phyloP scores from a whole-genome alignment of 2,797 vertebrate genomes.

The Pseudochirops cupreus region DNA sequence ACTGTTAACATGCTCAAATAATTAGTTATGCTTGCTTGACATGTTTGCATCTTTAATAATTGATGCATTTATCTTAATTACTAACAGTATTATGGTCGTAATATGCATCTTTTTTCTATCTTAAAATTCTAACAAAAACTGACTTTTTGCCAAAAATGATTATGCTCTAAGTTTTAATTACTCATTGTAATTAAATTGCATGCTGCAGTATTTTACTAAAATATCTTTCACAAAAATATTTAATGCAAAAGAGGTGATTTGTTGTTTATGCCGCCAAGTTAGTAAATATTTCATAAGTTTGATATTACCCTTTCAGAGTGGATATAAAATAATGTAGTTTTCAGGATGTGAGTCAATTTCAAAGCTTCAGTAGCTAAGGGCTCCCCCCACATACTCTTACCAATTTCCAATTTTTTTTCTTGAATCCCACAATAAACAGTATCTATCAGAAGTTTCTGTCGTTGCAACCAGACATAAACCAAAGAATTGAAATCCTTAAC shows the following conservation, averaged over 20 bases:
- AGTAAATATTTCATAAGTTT: constrained; percentile 90
- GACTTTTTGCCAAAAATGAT: constrained; percentile 94
- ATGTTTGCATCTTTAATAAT: constrained; percentile 99
- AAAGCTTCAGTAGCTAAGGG: constrained; percentile 78
- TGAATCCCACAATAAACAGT: not conserved
- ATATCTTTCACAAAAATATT: constrained; percentile 88
- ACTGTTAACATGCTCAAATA: constrained; percentile 99
- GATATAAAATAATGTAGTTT: constrained; percentile 84
- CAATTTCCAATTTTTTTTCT: not conserved
- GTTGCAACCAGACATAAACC: not conserved
- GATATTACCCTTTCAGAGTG: constrained; percentile 86
- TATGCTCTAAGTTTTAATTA: constrained; percentile 98
- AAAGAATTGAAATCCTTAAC: not conserved
- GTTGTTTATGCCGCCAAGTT: constrained; percentile 88
- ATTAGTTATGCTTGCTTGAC: constrained; percentile 99
- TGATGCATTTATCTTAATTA: constrained; percentile 99
- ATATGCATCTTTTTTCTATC: constrained; percentile 92
- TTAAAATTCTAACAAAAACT: constrained; percentile 92
- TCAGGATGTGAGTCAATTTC: constrained; percentile 83
- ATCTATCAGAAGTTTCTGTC: not conserved
- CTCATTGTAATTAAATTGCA: constrained; percentile 94
- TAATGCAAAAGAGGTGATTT: constrained; percentile 89
- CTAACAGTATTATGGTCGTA: constrained; percentile 96
- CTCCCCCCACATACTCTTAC: constrained; percentile 17
- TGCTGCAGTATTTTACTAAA: constrained; percentile 91